phyloP scores from a whole-genome alignment of 2,113 vertebrate species.

The Vireo altiloquus region DNA sequence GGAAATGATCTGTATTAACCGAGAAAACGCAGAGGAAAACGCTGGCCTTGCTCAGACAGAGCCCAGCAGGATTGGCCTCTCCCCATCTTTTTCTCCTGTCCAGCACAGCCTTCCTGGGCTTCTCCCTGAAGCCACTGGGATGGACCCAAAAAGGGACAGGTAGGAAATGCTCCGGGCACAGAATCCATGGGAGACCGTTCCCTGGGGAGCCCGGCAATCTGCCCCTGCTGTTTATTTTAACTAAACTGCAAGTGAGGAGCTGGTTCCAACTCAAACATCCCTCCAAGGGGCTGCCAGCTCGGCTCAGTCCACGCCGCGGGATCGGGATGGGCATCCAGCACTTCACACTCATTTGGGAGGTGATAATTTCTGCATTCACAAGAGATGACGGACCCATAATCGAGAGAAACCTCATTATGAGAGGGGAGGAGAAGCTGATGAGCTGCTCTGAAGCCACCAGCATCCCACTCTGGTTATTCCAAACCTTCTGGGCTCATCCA shows the following conservation, averaged over 20 bases:
- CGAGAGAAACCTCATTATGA: neutral
- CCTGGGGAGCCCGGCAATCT: fast-evolving
- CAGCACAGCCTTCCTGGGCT: neutral
- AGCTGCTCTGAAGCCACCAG: neutral
- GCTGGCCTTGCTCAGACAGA: neutral
- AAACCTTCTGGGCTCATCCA: neutral
- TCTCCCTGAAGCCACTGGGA: neutral
- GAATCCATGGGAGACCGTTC: neutral
- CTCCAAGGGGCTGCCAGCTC: neutral
- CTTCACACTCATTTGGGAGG: neutral
- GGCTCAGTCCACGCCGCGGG: neutral
- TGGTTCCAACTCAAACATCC: fast-evolving
- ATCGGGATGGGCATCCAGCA: neutral
- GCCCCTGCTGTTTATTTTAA: neutral
- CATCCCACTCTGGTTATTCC: neutral
- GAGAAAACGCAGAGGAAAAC: neutral
- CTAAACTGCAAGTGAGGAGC: neutral
- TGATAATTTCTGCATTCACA: conserved; percentile 28
- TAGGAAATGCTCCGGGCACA: fast-evolving
- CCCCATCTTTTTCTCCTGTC: neutral
- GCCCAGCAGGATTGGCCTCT: neutral
- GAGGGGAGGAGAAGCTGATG: neutral
- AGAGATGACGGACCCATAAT: neutral
- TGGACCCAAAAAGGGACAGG: neutral
- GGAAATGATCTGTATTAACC: neutral